phyloP scores from a whole-genome alignment of 2,113 vertebrate genomes.

The Corythornis madagascariensis region DNA sequence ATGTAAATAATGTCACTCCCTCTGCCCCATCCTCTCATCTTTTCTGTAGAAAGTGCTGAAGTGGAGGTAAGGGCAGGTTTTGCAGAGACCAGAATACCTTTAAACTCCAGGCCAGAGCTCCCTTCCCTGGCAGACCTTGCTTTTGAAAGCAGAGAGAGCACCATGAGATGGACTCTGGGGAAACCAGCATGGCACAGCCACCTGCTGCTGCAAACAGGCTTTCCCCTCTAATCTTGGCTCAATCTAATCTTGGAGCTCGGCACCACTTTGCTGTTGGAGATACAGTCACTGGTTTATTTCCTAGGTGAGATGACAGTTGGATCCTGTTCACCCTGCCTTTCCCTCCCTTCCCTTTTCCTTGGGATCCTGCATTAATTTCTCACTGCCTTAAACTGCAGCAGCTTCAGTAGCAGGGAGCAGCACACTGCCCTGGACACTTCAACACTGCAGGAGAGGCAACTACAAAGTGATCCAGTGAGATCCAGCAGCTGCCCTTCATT shows the following conservation, averaged over 20 bases:
- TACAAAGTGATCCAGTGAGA: neutral
- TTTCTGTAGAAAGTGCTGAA: neutral
- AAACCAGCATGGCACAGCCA: neutral
- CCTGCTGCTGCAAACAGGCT: accelerated
- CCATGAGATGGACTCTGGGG: neutral
- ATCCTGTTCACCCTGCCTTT: neutral
- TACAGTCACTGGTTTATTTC: neutral
- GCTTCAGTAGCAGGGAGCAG: neutral
- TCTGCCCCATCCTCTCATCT: neutral
- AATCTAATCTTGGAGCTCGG: neutral
- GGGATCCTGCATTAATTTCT: neutral
- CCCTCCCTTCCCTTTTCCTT: neutral
- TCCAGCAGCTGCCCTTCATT: neutral
- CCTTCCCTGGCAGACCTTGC: neutral
- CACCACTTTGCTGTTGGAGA: accelerated
- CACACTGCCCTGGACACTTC: neutral
- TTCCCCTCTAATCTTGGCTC: too few relatives aligned
- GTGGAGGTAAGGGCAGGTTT: neutral
- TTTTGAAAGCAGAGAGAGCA: neutral
- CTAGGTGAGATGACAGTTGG: neutral
- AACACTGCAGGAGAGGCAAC: neutral
- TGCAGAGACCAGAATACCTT: neutral
- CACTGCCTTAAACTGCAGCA: neutral
- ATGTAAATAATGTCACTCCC: neutral
- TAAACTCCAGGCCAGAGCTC: neutral